These are phyloP conservation scores for Slavum lentiscoides DNA, from an alignment of 2,888 invertebrate species.

Conservation along the genomic window DNA sequence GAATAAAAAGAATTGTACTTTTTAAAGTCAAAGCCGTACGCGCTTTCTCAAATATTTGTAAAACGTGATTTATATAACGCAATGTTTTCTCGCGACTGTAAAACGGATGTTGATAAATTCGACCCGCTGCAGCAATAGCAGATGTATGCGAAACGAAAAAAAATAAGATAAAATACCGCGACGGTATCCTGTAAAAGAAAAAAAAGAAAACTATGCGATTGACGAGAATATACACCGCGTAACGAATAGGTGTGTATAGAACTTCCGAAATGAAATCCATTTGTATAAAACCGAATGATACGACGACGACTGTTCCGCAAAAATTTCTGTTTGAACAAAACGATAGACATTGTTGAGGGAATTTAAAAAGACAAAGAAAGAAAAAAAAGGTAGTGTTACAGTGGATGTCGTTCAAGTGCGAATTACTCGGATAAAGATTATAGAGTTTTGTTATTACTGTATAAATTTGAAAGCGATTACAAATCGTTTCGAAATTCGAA, in stretches of 20 bases:
- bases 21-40: constrained; percentile 1
- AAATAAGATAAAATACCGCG: no score
- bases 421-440: no score
- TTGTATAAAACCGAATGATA: constrained; percentile 2
- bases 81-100: constrained; percentile 6
- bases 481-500: no score
- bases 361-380: no score
- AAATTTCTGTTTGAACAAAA: no score
- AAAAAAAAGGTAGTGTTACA: no score
- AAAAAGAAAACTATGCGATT: neutral
- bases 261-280: constrained; percentile 23
- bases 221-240: neutral
- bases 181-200: neutral
- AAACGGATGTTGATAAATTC: constrained; percentile 19
- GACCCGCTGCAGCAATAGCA: neutral
- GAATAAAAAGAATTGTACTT: neutral
- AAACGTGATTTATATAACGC: constrained; percentile 25
- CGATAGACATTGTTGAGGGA: no score
- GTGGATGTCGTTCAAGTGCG: no score
- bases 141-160: no score
- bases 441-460: no score
- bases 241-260: neutral
- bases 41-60: constrained; percentile 19
- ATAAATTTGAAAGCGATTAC: no score
- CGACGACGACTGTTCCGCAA: constrained; percentile 3